These are phyloP conservation scores for Cyrtonyx montezumae DNA, from an alignment of 2,113 vertebrate species.

Conservation along the genomic window DNA sequence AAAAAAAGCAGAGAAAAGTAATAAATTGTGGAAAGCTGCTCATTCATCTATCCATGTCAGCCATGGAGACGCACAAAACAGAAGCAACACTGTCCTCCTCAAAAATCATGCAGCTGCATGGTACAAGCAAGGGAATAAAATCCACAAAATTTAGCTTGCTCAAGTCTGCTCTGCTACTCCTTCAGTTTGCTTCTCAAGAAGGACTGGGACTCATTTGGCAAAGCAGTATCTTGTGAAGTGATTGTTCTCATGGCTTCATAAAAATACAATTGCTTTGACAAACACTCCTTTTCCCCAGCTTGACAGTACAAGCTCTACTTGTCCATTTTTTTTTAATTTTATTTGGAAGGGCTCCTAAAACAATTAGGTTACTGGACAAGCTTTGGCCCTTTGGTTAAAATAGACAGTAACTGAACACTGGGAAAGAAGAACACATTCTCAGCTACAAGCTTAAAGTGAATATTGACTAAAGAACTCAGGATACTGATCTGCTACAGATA, in stretches of 20 bases:
- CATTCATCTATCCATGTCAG: neutral
- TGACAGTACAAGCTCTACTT: conserved; percentile 25
- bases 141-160: neutral
- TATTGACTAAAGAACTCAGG: neutral
- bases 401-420: conserved; percentile 11
- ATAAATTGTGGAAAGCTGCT: neutral
- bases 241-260: neutral
- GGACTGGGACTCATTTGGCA: neutral
- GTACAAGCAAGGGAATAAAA: neutral
- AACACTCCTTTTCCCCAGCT: neutral
- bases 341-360: conserved; percentile 8
- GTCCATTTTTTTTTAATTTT: neutral
- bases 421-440: conserved; percentile 38
- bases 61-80: neutral
- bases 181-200: neutral
- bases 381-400: conserved; percentile 3
- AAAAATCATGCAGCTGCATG: neutral
- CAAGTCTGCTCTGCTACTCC: neutral
- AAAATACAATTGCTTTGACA: conserved; percentile 45
- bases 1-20: neutral
- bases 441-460: conserved; percentile 1
- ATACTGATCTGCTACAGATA: neutral
- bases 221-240: neutral
- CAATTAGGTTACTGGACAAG: conserved; percentile 10
- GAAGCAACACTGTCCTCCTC: neutral